Conservation (phyloP, 2,113 vertebrate species). For the Sorex araneus region DNA sequence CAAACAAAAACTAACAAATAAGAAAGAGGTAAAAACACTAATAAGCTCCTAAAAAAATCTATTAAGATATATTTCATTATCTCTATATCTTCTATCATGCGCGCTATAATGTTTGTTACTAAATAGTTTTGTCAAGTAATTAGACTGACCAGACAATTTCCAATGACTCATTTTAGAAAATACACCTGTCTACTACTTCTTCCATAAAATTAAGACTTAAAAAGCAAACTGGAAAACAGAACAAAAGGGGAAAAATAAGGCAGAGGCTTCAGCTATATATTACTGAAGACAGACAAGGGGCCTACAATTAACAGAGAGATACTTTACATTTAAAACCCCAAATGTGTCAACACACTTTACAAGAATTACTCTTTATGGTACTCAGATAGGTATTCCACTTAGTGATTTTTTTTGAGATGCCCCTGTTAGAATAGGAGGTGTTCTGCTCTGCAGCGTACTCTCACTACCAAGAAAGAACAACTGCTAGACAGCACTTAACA, state of each 20-base stretch:
- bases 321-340: conserved; percentile 17
- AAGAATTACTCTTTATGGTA: not conserved
- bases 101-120: not conserved
- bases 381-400: conserved; percentile 29
- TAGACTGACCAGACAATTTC: conserved; percentile 37
- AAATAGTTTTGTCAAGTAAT: not conserved
- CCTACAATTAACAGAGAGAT: not conserved
- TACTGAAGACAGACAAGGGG: not conserved
- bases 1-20: too few species aligned
- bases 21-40: too few species aligned
- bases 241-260: too few species aligned
- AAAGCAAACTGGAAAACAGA: conserved; percentile 27
- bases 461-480: not conserved
- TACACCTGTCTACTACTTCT: not conserved
- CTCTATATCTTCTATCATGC: not conserved
- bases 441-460: not conserved
- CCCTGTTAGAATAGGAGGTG: not conserved
- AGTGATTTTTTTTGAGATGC: not conserved
- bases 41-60: conserved; percentile 16
- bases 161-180: conserved; percentile 53
- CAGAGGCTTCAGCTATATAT: not conserved
- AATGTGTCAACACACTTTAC: not conserved
- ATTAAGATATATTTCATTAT: not conserved
- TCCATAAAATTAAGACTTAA: conserved; percentile 57
- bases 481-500: too few species aligned